These are phyloP conservation scores for Ommatoiulus sabulosus DNA, from an alignment of 2,888 invertebrate genomes.

Conservation along the genomic window DNA sequence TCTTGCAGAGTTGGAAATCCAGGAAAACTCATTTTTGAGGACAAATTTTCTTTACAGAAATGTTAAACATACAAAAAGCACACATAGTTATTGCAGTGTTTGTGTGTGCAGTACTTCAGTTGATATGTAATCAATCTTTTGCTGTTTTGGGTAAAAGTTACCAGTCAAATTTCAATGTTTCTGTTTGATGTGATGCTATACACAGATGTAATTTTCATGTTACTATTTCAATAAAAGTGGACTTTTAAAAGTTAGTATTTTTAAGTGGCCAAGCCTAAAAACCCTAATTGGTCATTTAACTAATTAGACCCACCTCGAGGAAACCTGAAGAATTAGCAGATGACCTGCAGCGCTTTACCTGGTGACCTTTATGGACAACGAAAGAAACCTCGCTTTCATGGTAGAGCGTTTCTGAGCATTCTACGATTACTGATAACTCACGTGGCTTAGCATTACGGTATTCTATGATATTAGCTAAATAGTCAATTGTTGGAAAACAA, in stretches of 20 bases:
- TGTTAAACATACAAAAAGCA: neutral
- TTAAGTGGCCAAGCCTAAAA: too few relatives aligned
- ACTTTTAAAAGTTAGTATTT: neutral
- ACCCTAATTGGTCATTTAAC: too few relatives aligned
- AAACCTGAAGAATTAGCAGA: too few relatives aligned
- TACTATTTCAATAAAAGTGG: constrained; percentile 4
- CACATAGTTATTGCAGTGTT: neutral
- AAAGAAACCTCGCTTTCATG: too few relatives aligned
- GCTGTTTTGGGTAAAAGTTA: neutral
- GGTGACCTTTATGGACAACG: too few relatives aligned
- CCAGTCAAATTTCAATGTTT: neutral
- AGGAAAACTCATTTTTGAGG: neutral
- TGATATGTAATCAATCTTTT: neutral
- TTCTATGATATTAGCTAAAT: too few relatives aligned
- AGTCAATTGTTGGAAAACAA: too few relatives aligned
- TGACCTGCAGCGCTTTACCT: too few relatives aligned
- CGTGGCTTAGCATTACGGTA: too few relatives aligned
- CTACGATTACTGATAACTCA: too few relatives aligned
- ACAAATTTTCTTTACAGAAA: neutral
- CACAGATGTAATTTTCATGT: neutral
- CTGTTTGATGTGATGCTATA: neutral
- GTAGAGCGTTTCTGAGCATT: too few relatives aligned
- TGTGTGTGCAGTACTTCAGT: neutral
- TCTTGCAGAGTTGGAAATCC: neutral
- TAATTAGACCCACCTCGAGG: too few relatives aligned